A percentile compares a stretch with the other conserved stretches of the same genome.
Conservation (phyloP, 2,113 vertebrate genomes). For the Pterophyllum scalare region DNA sequence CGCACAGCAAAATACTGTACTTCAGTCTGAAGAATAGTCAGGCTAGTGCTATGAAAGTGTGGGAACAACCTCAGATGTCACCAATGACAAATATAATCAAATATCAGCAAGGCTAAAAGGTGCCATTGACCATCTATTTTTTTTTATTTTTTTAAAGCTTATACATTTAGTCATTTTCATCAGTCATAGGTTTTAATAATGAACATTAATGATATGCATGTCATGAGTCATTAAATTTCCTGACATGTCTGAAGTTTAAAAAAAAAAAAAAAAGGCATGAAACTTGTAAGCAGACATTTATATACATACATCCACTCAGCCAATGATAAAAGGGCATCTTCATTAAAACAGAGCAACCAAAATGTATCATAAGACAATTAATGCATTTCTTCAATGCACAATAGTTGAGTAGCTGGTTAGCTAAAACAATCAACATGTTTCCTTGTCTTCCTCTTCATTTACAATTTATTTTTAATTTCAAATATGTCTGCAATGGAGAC, state of each 20-base stretch:
- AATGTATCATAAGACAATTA: neutral
- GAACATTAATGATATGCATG: neutral
- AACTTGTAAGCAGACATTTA: neutral
- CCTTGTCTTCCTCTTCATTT: neutral
- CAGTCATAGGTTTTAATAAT: neutral
- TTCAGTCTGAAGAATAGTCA: neutral
- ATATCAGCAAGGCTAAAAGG: neutral
- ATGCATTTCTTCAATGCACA: too few species aligned
- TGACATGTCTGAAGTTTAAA: neutral
- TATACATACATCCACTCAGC: accelerated
- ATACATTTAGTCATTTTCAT: neutral
- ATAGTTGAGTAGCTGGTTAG: neutral
- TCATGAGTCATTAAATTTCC: neutral
- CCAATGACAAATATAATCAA: neutral
- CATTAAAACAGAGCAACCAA: neutral
- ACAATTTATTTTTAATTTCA: neutral
- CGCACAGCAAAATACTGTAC: neutral
- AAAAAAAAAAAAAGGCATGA: neutral
- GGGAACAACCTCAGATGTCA: neutral
- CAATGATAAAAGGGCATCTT: neutral
- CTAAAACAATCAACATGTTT: neutral
- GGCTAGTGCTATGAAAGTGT: neutral
- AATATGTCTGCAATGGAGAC: accelerated
- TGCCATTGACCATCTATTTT: neutral
- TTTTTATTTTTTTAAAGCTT: neutral